Conservation (phyloP, 2,888 invertebrate species). For the Pilophorus perplexus region DNA sequence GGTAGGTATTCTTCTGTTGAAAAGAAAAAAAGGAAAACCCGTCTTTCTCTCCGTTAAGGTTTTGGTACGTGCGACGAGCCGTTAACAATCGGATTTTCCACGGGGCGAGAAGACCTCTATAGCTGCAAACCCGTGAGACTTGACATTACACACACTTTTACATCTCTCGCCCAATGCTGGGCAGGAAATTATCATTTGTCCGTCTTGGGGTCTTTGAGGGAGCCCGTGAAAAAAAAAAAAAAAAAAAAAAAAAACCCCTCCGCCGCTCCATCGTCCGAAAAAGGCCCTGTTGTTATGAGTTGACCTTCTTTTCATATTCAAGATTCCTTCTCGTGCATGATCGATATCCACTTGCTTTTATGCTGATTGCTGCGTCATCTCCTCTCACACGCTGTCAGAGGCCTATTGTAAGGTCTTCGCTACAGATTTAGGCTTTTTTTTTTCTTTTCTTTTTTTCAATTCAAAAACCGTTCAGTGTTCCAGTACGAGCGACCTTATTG, state of each 20-base stretch:
- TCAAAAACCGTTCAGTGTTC: no score
- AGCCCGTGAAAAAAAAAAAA: neutral
- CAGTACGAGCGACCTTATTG: no score
- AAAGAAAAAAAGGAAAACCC: neutral
- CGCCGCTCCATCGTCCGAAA: no score
- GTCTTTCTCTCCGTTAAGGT: conserved; percentile 31
- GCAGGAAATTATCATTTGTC: conserved; percentile 19
- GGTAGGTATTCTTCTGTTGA: neutral
- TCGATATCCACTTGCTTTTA: conserved; percentile 8
- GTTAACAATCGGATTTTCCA: conserved; percentile 33
- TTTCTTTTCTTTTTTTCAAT: no score
- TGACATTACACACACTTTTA: conserved; percentile 29
- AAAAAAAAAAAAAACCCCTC: no score
- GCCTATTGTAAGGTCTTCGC: conserved; percentile 21
- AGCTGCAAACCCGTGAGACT: conserved; percentile 21
- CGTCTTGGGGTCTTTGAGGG: neutral
- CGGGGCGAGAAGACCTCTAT: conserved; percentile 30
- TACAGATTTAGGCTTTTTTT: no score
- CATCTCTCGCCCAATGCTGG: neutral
- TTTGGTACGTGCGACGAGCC: conserved; percentile 38
- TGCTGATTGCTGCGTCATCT: conserved; percentile 31
- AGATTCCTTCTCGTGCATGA: conserved; percentile 13
- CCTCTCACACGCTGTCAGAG: neutral
- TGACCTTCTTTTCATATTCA: conserved; percentile 7
- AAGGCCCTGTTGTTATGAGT: neutral